Conservation (phyloP, 2,797 vertebrate species). For the Spheniscus humboldti region DNA sequence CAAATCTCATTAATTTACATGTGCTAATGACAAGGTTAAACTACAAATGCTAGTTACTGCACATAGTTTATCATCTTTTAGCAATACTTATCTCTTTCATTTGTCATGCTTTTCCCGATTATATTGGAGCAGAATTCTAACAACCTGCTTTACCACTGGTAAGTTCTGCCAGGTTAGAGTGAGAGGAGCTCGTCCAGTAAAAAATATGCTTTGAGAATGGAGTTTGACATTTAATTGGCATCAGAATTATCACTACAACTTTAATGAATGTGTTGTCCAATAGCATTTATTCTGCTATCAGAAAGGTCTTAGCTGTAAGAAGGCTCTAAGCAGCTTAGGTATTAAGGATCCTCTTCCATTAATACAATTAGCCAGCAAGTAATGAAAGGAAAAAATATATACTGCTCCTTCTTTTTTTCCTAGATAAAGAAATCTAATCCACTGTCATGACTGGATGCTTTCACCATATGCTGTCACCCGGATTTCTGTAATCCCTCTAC, state of each 20-base stretch:
- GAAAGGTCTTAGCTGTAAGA: neutral
- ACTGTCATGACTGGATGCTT: neutral
- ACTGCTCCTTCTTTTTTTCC: neutral
- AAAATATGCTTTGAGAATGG: neutral
- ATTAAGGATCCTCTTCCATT: neutral
- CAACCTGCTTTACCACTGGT: neutral
- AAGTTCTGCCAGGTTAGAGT: neutral
- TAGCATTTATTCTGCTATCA: neutral
- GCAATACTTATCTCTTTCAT: neutral
- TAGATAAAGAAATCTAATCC: neutral
- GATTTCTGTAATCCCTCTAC: neutral
- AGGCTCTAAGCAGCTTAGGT: neutral
- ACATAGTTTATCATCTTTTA: neutral
- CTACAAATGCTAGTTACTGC: neutral
- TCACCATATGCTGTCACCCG: neutral
- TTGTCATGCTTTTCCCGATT: neutral
- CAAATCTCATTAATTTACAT: neutral
- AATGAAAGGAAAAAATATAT: neutral
- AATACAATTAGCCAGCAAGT: neutral
- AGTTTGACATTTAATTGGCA: neutral
- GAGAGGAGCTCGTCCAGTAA: neutral
- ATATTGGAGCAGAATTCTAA: neutral
- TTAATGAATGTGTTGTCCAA: neutral
- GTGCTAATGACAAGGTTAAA: neutral
- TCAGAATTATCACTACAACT: neutral